Conservation (phyloP, 2,888 invertebrate species). For the Aphrophora alni region DNA sequence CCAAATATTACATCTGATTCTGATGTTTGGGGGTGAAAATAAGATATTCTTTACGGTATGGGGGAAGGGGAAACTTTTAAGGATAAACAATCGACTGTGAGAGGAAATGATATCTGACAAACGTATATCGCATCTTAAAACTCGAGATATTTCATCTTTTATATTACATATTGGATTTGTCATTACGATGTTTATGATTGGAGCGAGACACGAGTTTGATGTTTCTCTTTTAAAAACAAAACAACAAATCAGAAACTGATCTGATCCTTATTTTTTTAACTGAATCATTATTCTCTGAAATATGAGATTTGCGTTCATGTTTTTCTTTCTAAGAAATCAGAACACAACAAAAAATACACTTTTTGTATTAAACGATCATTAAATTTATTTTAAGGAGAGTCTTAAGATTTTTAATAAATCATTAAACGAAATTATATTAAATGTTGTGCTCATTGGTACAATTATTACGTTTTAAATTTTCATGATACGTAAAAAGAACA, state of each 20-base stretch:
- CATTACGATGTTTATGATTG: background rate
- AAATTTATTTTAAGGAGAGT: no score
- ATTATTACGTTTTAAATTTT: no score
- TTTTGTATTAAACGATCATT: no score
- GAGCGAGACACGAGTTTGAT: background rate
- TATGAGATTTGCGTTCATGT: background rate
- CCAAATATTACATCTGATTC: background rate
- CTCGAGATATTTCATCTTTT: background rate
- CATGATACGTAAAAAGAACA: no score
- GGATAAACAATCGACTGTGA: background rate
- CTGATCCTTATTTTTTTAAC: background rate
- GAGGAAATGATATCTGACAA: no score
- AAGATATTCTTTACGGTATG: background rate
- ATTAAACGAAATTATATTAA: no score
- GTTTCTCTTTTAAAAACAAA: background rate
- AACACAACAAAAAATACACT: no score
- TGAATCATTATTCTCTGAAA: background rate
- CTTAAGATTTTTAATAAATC: no score
- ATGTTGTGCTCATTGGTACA: no score
- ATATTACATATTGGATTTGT: background rate
- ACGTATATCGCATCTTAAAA: background rate
- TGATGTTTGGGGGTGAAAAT: background rate
- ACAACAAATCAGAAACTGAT: background rate
- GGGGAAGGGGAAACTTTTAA: background rate
- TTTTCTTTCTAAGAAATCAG: no score